Evolutionary conservation across 2,888 invertebrate genomes (phyloP).

Genomic region (Magallana nippona): DNA sequence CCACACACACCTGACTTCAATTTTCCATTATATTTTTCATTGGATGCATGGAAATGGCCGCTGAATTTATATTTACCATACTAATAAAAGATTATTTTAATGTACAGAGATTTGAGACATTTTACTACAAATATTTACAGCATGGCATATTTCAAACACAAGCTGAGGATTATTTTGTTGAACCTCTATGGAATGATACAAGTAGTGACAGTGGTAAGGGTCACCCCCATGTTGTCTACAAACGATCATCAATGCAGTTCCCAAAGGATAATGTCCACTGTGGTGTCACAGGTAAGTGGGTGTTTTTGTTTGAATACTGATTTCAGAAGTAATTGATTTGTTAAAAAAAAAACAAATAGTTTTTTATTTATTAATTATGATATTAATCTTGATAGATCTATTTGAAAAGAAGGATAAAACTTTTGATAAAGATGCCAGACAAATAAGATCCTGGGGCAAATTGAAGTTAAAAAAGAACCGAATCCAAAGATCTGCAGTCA

Average conservation of each 20-base stretch:
- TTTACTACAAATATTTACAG: slow-evolving; percentile 60
- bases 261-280: slow-evolving; percentile 64
- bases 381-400: not conserved
- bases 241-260: slow-evolving; percentile 70
- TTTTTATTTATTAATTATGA: too few relatives aligned
- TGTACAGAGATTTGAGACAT: not conserved
- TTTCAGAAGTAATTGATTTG: too few relatives aligned
- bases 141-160: slow-evolving; percentile 76
- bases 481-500: slow-evolving; percentile 60
- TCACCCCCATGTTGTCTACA: slow-evolving; percentile 76
- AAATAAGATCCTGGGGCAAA: not conserved
- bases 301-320: not conserved
- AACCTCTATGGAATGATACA: slow-evolving; percentile 77
- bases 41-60: too few relatives aligned
- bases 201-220: slow-evolving; percentile 61
- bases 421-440: not conserved
- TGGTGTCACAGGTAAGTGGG: slow-evolving; percentile 54
- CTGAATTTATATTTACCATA: too few relatives aligned
- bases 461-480: slow-evolving; percentile 40
- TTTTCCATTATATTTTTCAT: too few relatives aligned
- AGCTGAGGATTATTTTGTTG: slow-evolving; percentile 75
- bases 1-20: too few relatives aligned
- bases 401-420: not conserved
- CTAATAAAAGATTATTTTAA: too few relatives aligned
- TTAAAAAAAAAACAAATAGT: too few relatives aligned